Base-by-base conservation (phyloP, 2,888 invertebrate species). In the Seira musarum region DNA sequence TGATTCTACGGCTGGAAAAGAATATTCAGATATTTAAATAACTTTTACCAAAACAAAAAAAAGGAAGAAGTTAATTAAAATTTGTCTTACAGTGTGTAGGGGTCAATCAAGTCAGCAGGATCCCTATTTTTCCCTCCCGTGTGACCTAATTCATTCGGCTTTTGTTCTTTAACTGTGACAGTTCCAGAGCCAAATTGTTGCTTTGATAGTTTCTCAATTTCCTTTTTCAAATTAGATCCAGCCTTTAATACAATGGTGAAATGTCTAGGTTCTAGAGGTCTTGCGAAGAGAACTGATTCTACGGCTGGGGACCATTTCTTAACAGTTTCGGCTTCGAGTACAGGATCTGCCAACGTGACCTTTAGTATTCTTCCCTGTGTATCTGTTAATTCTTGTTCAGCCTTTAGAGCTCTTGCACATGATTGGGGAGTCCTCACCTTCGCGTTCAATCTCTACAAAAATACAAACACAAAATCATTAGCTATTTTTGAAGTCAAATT, bases 181-280 rank as follows among this genome's bases (percentile, higher is more conserved):
- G 84, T 85, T 1, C 81, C 82, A 3, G 78, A 73, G 19, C 80
- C 80, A 68, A 85, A 82, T 2, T 40, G 66, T 1, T 82, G 57
- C 53, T 85, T 85, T 57, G 64, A 83, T 15, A 86, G 66, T 8
- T 77, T 74, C 30, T 84, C 85, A 24, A 86, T 30, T 81, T 85
- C 86, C 66, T 86, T 86, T 69, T 85, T 85, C 21, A 84, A 69
- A 63, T 86, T 82, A 8, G 74, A 61, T 30, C 77, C 80, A 15
- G 82, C 82, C 49, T 85, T 84, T 17, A 86, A 78, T 10, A 85
- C 83, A n/a, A 86, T 21, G 8, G 85, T 67, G 69, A 86, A 86
- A 15, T 81, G 76, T 10, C 86, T 57, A 1, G 84, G 82, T 68
- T 85, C 86, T 2, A 86, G 65, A 3, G 84, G 79, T 40, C 80